Evolutionary conservation across 2,113 vertebrate genomes (phyloP).

Genomic region (Tonatia bakeri): DNA sequence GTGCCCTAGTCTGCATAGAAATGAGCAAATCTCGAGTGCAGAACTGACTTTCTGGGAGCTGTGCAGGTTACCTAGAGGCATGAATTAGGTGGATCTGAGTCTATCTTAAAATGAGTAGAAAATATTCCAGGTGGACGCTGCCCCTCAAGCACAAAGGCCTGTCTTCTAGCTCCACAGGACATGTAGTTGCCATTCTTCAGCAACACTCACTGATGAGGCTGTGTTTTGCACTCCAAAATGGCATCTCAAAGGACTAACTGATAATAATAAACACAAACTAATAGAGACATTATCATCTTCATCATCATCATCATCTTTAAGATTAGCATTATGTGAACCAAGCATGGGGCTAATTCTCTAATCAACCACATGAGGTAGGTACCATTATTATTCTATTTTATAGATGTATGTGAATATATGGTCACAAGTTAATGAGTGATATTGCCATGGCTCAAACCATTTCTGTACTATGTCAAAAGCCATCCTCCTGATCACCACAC

Average conservation of each 20-base stretch:
- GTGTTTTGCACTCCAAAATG: background rate
- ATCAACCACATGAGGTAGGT: background rate
- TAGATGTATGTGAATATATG: background rate
- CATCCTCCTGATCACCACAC: background rate
- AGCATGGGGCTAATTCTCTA: background rate
- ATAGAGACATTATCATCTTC: background rate
- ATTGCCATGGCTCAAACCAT: background rate
- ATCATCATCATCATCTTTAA: background rate
- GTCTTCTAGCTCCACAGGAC: background rate
- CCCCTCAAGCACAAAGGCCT: background rate
- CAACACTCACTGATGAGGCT: background rate
- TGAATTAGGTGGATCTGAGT: slow-evolving; percentile 32
- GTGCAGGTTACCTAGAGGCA: background rate
- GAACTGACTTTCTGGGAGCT: slow-evolving; percentile 28
- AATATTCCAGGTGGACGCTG: background rate
- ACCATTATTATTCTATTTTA: background rate
- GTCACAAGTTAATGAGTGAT: background rate
- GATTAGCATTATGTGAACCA: background rate
- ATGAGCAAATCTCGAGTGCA: slow-evolving; percentile 10
- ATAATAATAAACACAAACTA: background rate
- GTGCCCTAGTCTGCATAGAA: slow-evolving; percentile 25
- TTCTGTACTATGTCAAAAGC: background rate
- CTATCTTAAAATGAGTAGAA: slow-evolving; percentile 17
- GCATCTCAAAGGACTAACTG: background rate
- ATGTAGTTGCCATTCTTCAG: background rate